A percentile compares a stretch with the other conserved stretches of the same genome.
Conservation (phyloP, 2,113 vertebrate genomes). For the Brachirus orientalis region DNA sequence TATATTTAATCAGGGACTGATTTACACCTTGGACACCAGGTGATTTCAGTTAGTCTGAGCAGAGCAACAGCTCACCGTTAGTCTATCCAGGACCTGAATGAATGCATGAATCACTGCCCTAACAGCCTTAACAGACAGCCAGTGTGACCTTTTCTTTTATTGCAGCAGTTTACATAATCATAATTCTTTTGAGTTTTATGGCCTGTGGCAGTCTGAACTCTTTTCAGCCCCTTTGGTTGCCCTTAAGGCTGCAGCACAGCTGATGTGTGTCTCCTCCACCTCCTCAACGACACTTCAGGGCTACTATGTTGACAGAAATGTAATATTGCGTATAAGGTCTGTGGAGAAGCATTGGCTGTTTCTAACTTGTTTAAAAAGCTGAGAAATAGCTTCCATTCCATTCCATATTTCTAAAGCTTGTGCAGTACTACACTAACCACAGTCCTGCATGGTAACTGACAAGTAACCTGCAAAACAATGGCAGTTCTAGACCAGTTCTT, state of each 20-base stretch:
- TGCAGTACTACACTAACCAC: too few species aligned
- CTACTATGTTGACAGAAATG: too few species aligned
- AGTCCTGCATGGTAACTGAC: too few species aligned
- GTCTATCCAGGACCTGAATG: neutral
- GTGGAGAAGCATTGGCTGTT: too few species aligned
- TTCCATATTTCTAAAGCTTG: too few species aligned
- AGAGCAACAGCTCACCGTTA: neutral
- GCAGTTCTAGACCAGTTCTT: too few species aligned
- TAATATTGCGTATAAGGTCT: too few species aligned
- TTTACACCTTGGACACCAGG: neutral
- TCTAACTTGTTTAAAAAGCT: too few species aligned
- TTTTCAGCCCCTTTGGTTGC: too few species aligned
- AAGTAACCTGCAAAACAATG: too few species aligned
- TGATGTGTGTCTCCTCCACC: neutral
- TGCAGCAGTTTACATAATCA: neutral
- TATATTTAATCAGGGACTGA: neutral
- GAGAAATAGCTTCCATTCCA: too few species aligned
- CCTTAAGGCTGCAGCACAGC: neutral
- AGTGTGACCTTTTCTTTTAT: neutral
- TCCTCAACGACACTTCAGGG: neutral
- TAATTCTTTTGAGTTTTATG: neutral
- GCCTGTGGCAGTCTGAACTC: neutral
- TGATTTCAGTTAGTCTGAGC: neutral
- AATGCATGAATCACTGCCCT: neutral
- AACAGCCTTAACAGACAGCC: neutral